Conservation (phyloP, 53 echinoderm and acorn worm genomes). For the Antedon mediterranea region DNA sequence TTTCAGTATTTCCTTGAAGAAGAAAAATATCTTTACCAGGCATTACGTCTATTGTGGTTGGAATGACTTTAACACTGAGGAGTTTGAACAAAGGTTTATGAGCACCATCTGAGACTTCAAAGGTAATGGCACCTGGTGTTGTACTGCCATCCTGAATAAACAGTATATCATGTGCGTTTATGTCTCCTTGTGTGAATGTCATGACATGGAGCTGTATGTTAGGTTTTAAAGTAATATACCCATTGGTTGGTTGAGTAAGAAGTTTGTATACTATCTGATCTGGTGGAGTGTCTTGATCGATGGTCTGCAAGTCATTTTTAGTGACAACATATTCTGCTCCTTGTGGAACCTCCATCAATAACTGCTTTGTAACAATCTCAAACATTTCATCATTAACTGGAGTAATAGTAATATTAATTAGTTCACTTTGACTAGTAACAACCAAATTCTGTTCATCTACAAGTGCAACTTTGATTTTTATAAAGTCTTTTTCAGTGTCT, state of each 20-base stretch:
- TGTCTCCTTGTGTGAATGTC: constrained; percentile 65
- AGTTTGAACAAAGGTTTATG: constrained; percentile 52
- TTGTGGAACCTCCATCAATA: constrained; percentile 56
- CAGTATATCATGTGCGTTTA: constrained; percentile 39
- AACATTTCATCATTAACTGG: constrained; percentile 86
- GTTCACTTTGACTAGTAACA: constrained; percentile 13
- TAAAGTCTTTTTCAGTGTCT: constrained; percentile 51
- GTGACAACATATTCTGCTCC: constrained; percentile 39
- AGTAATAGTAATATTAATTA: constrained; percentile 36
- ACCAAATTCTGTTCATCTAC: constrained; percentile 14
- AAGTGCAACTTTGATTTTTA: constrained; percentile 55
- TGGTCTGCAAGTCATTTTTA: constrained; percentile 27
- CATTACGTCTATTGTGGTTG: constrained; percentile 20
- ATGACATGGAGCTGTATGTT: constrained; percentile 13
- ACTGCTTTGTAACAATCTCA: constrained; percentile 48
- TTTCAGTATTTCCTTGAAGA: constrained; percentile 41
- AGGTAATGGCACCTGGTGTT: constrained; percentile 38
- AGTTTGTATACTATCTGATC: constrained; percentile 49
- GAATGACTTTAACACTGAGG: constrained; percentile 56
- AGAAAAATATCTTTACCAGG: constrained; percentile 29
- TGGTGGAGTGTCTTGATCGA: constrained; percentile 81
- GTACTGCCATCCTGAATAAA: constrained; percentile 64
- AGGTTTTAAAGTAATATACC: constrained; percentile 29
- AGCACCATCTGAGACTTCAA: constrained; percentile 63
- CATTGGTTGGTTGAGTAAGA: constrained; percentile 52